A percentile compares a stretch with the other conserved stretches of the same genome.
Conservation (phyloP, 2,113 vertebrate genomes). For the Cercopithecus mona region DNA sequence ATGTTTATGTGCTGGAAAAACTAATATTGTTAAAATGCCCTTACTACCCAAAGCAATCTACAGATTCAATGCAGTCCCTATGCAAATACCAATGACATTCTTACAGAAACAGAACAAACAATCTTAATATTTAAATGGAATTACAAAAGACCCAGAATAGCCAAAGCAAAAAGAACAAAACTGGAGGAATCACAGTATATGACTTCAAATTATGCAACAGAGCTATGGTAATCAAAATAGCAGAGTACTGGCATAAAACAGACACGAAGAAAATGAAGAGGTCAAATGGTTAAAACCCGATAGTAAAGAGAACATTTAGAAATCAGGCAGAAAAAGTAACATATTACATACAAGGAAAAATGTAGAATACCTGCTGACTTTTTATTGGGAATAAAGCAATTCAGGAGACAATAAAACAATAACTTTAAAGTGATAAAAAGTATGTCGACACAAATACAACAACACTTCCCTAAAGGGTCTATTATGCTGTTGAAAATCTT, state of each 20-base stretch:
- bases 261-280: not conserved
- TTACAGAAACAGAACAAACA: too few species aligned
- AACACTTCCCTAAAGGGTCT: not conserved
- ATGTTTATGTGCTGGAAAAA: too few species aligned
- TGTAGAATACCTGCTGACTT: not conserved
- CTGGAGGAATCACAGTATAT: too few species aligned
- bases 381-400: not conserved
- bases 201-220: too few species aligned
- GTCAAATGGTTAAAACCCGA: not conserved
- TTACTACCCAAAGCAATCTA: too few species aligned
- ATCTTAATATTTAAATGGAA: too few species aligned
- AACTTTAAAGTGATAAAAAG: not conserved
- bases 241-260: not conserved
- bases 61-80: too few species aligned
- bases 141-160: too few species aligned
- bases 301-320: not conserved
- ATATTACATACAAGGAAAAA: not conserved
- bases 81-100: too few species aligned
- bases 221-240: too few species aligned
- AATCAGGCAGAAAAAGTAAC: not conserved
- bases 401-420: not conserved
- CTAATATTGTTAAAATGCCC: too few species aligned
- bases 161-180: too few species aligned
- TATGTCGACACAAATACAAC: not conserved
- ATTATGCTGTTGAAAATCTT: conserved; percentile 1